Evolutionary conservation across 2,888 invertebrate genomes (phyloP), one percentile per base, ranked within the genome.

Genomic region (Drosophila paucipuncta): DNA sequence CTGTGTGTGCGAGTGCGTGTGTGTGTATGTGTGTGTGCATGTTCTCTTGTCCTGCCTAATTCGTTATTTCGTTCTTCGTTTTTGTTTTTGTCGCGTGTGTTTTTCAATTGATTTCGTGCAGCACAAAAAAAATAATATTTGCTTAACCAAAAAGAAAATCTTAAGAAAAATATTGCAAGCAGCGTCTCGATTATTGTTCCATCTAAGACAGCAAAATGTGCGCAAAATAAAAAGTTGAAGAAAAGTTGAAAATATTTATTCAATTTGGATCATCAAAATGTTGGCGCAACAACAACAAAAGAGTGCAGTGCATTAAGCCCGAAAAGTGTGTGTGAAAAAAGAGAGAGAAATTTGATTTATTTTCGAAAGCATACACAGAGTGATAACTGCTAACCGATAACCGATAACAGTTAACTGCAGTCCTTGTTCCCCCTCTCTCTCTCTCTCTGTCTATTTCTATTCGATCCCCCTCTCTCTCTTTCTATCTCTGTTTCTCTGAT

Each of bases 101-200:
- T 54, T 59, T 68, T 53, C 72, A 80, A 80, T 73, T 78, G 81
- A 71, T 68, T 69, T 71, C 62, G 69, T 74, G 70, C 73, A 59
- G 59, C 59, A 33, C 47, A 4, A 25, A 16, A 64, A 18, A 54
- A 28, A 35, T 65, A 68, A 78, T 47, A 74, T 58, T 67, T 43
- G 63, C 60, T 52, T 78, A 65, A 64, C 65, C 57, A 53, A 80
- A 73, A 76, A 68, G 68, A 68, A 80, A 72, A 76, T 68, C 4
- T 7, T 9, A 37, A 39, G 25, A 55, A 39, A 63, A 64, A 41
- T 66, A 61, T 80, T 80, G 68, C 68, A 68, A 76, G 71, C 47
- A 31, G 49, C 22, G 58, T 9, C 57, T 39, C n/a, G 22, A n/a
- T 33, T 50, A 35, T 55, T 61, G 35, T 39, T 65, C 25, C 25